Base-by-base conservation (phyloP, 2,888 invertebrate genomes). In the Phorcus lineatus region DNA sequence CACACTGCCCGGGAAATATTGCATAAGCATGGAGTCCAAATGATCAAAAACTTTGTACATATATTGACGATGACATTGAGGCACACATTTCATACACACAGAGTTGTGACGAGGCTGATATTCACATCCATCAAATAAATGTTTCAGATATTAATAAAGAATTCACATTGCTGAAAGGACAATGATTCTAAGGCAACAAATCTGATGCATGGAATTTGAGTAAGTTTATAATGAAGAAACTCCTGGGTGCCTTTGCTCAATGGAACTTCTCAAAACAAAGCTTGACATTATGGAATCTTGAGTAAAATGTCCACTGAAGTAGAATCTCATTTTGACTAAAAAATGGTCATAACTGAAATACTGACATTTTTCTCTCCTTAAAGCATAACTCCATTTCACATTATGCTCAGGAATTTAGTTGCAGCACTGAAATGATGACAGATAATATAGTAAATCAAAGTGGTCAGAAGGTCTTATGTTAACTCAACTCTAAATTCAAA, bases 1-100 rank as follows among this genome's bases (percentile, higher is more conserved):
- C 62, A 62, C 16, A 16, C 16, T 28, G 24, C 62, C 62, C 62
- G 9, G 13, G 28, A 28, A 28, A 62, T 62, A 62, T 62, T 62
- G 62, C 62, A 62, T 62, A 28, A 62, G 62, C 62, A 62, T 62
- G 62, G 62, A 62, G 62, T 62, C 24, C 24, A 62, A 62, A 62
- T 62, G 62, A 62, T 62, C 24, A 62, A 24, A 57, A 62, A 62
- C 28, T 62, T 62, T 62, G 62, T 62, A 62, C 62, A 62, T 28
- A 17, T 62, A 28, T 28, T 28, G 28, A 24, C n/a, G 62, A 62
- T 62, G 28, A 62, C 62, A 24, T 47, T 62, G 62, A 62, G 24
- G 28, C 28, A 28, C 62, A 62, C 62, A 62, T 24, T 62, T 62
- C 62, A 62, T 62, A 24, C 11, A 62, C 28, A 62, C 28, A 22